Evolutionary conservation across 2,888 invertebrate genomes (phyloP).

Genomic region (Hetaerina titia): DNA sequence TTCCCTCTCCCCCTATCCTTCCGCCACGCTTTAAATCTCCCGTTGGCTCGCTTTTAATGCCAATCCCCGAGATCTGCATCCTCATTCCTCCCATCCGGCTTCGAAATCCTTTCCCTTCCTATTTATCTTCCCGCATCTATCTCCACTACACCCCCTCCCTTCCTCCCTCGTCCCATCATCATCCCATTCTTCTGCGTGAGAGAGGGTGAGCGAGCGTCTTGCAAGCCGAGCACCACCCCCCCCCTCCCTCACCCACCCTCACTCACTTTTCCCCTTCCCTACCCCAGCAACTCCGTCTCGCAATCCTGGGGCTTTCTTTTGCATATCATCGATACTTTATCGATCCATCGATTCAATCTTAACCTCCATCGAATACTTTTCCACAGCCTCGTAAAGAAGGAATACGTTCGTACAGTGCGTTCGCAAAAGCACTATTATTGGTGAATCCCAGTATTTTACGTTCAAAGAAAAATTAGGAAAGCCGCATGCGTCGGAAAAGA

Average conservation of each 20-base stretch:
- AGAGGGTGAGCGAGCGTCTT: not conserved
- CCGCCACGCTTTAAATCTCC: not conserved
- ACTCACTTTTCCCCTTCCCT: not conserved
- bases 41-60: conserved; percentile 14
- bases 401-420: not conserved
- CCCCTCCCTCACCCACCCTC: not conserved
- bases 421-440: too few species aligned
- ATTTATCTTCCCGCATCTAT: not conserved
- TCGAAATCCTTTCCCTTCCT: not conserved
- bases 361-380: not conserved
- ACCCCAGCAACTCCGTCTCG: not conserved
- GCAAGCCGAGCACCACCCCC: not conserved
- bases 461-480: too few species aligned
- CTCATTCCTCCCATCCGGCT: conserved; percentile 11
- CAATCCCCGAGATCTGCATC: conserved; percentile 34
- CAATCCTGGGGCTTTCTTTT: not conserved
- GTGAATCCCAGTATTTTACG: too few species aligned
- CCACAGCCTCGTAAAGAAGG: not conserved
- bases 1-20: not conserved
- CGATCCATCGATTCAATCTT: not conserved
- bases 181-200: not conserved
- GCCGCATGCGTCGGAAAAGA: too few species aligned
- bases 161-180: not conserved
- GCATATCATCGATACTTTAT: not conserved
- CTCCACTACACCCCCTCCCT: not conserved